Base-by-base conservation (phyloP, 2,113 vertebrate species). In the Brachyhypopomus occidentalis region DNA sequence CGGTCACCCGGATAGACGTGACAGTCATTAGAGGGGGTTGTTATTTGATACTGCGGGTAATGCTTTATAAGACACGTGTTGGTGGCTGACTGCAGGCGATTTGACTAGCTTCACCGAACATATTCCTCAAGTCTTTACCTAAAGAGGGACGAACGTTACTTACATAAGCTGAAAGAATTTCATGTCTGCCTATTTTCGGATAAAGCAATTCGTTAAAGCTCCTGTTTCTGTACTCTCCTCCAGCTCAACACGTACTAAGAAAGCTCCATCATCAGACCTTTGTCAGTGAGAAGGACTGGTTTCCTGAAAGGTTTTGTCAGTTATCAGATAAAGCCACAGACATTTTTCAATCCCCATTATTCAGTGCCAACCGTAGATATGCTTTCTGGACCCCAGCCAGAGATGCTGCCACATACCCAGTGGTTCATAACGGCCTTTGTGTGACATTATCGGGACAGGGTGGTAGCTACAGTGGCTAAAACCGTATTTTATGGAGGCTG, bases 291-390 rank as follows among this genome's bases (percentile, higher is more conserved):
- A 59, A 14, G 41, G 59, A 34, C 19, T 45, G 60, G 41, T 25
- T 16, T 38, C 45, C 58, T 52, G 72, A 75, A 81, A 75, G 59
- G 60, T 58, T 74, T 69, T 81, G 73, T 82, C 73, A 82, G 73
- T 75, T 76, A 62, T 60, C 64, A 82, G 64, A 82, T 71, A 82
- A 77, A 64, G 30, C 64, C 19, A 36, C 52, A 20, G 64, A 48
- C 22, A 14, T 73, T 25, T 70, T 45, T 64, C 36, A 56, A 25
- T 67, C 41, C 73, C 34, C 64, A 75, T 71, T 64, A 75, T 60
- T 76, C 63, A 48, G n/a, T 64, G 48, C 59, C 22, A 34, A 41
- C 6, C 14, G 19, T 62, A 58, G 23, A 70, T 70, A 60, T 27
- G 16, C 45, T 52, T 52, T 52, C 38, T 27, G 5, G 63, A 17